Conservation (phyloP, 2,113 vertebrate species). For the Lutjanus erythropterus region DNA sequence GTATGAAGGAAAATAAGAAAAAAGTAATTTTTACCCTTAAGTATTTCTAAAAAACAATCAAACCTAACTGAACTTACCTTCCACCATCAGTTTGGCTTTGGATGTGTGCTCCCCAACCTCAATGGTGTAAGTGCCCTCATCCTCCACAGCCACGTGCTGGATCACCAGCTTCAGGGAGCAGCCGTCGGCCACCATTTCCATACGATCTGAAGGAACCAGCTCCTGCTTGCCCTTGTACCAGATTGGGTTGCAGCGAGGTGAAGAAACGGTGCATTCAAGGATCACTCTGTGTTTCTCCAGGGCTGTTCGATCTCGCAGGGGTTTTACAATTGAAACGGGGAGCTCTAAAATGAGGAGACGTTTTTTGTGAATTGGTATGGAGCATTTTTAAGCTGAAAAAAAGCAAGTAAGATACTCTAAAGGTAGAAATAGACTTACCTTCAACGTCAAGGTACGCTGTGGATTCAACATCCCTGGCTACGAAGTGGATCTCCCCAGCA, state of each 20-base stretch:
- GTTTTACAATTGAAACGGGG: constrained; percentile 91
- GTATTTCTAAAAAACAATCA: not conserved
- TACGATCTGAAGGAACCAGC: constrained; percentile 86
- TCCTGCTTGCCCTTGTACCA: constrained; percentile 89
- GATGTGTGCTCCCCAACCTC: constrained; percentile 88
- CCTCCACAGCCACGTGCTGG: constrained; percentile 86
- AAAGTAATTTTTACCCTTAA: not conserved
- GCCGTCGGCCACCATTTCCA: constrained; percentile 89
- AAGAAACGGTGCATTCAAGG: constrained; percentile 92
- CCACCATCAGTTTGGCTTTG: constrained; percentile 90
- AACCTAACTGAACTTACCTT: constrained; percentile 82
- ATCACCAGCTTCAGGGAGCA: constrained; percentile 93
- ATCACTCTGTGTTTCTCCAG: constrained; percentile 91
- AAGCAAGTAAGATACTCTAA: too few species aligned
- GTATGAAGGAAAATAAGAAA: not conserved
- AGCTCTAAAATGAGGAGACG: constrained; percentile 79
- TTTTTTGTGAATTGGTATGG: not conserved
- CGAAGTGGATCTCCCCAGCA: constrained; percentile 89
- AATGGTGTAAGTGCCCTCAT: constrained; percentile 91
- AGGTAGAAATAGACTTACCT: constrained; percentile 79
- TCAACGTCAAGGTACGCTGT: constrained; percentile 88
- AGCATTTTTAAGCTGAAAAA: not conserved
- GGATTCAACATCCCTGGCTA: constrained; percentile 84
- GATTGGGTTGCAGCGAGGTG: constrained; percentile 83
- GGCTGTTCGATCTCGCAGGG: constrained; percentile 92